Evolutionary conservation across 2,888 invertebrate species (phyloP), one percentile per base, ranked within the genome.

Genomic region (Hypomecis atomaria): DNA sequence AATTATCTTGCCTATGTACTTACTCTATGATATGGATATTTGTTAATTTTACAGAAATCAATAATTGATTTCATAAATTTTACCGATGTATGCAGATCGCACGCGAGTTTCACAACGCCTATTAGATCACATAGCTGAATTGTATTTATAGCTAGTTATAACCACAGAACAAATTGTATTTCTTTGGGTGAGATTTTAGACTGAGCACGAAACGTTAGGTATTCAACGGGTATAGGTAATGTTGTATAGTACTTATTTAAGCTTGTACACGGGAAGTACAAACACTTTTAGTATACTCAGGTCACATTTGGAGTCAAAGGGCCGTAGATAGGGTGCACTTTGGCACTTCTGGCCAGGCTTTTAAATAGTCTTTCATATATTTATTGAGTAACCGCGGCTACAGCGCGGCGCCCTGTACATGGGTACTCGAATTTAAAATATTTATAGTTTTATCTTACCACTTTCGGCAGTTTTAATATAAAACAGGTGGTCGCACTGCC

Each of bases 131-230:
- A 72, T 82, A 83, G 79, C 69, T 74, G 71, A 77, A 76, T 78
- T 60, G 58, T 69, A 62, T 49, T 48, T 65, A 60, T 61, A 57
- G 42, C 57, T 67, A 62, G 58, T 64, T 63, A 48, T 67, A 45
- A 73, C 74, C 71, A 70, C 70, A 67, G 63, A 66, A 59, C 62
- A 67, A 63, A 66, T 72, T 66, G 47, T 65, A 70, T 69, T 71
- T 55, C 66, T 70, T 76, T 75, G 74, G 81, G 78, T 81, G 82
- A 81, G 81, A 83, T 79, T 79, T 83, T 85, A 83, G 84, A 87
- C 86, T 85, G 86, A 82, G 75, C 78, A 78, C 75, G 72, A 71
- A 78, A 76, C 66, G 73, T 74, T 74, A 69, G 67, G 69, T 76
- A 74, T 73, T 77, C 59, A 71, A 81, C 77, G 74, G 76, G 76